These are phyloP conservation scores for Pyralis farinalis DNA, from an alignment of 2,888 invertebrate species.

Conservation along the genomic window DNA sequence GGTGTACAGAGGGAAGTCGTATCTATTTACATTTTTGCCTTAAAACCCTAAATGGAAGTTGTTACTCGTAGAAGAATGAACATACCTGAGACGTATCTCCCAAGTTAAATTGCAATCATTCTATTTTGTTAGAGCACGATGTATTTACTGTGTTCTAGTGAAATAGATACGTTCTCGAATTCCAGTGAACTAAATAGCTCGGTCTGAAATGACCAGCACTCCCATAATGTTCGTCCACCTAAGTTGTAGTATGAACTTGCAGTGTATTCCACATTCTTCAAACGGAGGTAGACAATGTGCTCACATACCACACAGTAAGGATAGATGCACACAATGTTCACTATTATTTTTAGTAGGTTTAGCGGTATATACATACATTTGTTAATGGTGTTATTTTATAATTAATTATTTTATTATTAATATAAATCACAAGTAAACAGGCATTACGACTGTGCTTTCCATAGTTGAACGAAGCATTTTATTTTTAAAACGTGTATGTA, in stretches of 20 bases:
- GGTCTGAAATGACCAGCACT: conserved; percentile 4
- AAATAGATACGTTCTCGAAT: neutral
- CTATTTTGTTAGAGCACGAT: neutral
- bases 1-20: no score
- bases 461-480: no score
- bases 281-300: conserved; percentile 3
- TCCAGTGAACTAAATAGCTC: neutral
- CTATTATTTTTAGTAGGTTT: no score
- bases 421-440: no score
- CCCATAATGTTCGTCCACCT: neutral
- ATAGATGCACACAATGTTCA: neutral
- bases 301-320: neutral
- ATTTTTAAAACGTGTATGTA: no score
- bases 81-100: neutral
- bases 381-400: no score
- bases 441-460: no score
- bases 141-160: neutral
- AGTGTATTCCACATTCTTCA: conserved; percentile 7
- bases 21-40: no score
- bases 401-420: no score
- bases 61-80: no score
- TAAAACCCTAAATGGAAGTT: no score
- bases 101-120: neutral
- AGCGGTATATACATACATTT: no score
- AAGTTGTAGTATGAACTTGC: conserved; percentile 7